Conservation (phyloP, 2,888 invertebrate species). For the Heteromurus nitidus region DNA sequence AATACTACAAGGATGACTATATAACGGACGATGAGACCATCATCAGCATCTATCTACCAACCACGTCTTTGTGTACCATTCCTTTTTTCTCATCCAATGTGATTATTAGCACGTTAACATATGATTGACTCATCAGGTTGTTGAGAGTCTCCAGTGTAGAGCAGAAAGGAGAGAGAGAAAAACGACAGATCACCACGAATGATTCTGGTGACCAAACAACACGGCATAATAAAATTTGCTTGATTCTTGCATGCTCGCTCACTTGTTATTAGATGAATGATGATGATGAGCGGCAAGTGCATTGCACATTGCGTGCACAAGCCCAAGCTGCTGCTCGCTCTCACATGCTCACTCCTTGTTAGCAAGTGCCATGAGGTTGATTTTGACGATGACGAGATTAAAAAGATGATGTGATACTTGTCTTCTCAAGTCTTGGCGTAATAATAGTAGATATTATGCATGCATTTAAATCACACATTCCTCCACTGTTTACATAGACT, state of each 20-base stretch:
- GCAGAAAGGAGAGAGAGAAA: slow-evolving; percentile 28
- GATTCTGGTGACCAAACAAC: background rate
- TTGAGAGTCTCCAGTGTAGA: slow-evolving; percentile 32
- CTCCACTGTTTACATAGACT: background rate
- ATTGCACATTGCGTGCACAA: background rate
- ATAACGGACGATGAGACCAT: slow-evolving; percentile 51
- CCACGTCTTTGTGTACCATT: background rate
- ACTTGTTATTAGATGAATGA: background rate
- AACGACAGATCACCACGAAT: slow-evolving; percentile 30
- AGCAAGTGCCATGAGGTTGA: slow-evolving; percentile 54
- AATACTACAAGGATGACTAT: too few species aligned
- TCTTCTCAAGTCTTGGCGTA: slow-evolving; percentile 14
- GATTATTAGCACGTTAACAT: slow-evolving; percentile 62
- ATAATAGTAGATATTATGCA: too few species aligned
- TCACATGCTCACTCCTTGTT: slow-evolving; percentile 35
- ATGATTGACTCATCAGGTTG: slow-evolving; percentile 64
- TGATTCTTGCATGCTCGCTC: background rate
- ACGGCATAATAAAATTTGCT: too few species aligned
- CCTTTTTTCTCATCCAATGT: slow-evolving; percentile 37
- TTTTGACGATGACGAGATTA: slow-evolving; percentile 63
- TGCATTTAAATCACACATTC: too few species aligned
- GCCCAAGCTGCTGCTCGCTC: background rate
- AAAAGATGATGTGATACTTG: slow-evolving; percentile 59
- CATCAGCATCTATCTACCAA: too few species aligned
- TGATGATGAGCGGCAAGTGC: slow-evolving; percentile 7